Base-by-base conservation (phyloP, 2,888 invertebrate species). In the Agriotes lineatus region DNA sequence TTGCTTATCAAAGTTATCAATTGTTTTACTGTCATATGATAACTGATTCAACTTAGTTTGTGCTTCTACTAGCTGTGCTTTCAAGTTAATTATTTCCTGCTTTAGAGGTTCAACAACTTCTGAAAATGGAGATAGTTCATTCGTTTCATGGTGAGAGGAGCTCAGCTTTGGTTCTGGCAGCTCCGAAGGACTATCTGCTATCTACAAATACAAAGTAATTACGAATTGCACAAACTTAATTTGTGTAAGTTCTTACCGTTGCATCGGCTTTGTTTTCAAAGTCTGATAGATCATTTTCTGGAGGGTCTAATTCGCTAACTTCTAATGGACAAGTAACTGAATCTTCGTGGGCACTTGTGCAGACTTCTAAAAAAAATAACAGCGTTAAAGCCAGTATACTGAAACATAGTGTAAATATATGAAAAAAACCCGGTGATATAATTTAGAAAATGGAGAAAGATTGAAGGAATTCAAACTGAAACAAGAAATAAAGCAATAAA, bases 321-420 rank as follows among this genome's bases (percentile, higher is more conserved):
- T 87, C 88, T 22, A 87, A 77, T 56, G 84, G 84, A 76, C 84
- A 85, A 7, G 84, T 85, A 54, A 84, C 81, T 3, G 88, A 88
- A 61, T 87, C 87, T 72, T 88, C 88, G 76, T 88, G 88, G 64
- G 84, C 87, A 75, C 88, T 88, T 3, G 87, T 83, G 78, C 88
- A 87, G 76, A 81, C 77, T 75, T 84, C 84, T 84, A 77, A 25
- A 80, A 77, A 37, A n/a, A n/a, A n/a, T n/a, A n/a, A n/a, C n/a
- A n/a, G n/a, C n/a, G n/a, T n/a, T n/a, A n/a, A n/a, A n/a, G n/a
- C n/a, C n/a, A n/a, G n/a, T n/a, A n/a, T n/a, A n/a, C n/a, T n/a
- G n/a, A n/a, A n/a, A n/a, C n/a, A n/a, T n/a, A n/a, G n/a, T n/a
- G n/a, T n/a, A n/a, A n/a, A n/a, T n/a, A n/a, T n/a, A n/a, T n/a